Conservation (phyloP, 2,797 vertebrate genomes). For the Syngnathus rostellatus region DNA sequence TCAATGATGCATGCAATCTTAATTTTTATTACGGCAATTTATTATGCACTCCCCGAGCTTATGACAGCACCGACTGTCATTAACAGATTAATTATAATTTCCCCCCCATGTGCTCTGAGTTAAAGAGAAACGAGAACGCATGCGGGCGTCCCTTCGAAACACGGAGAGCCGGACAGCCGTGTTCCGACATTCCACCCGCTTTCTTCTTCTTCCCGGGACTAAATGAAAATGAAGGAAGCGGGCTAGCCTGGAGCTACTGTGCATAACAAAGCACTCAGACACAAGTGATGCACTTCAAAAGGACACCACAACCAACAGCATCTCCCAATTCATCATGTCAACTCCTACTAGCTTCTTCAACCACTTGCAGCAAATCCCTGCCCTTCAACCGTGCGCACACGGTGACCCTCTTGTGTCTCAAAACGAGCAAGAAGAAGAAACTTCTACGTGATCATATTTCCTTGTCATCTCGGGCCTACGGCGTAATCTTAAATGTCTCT, state of each 20-base stretch:
- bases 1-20: slow-evolving; percentile 80
- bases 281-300: slow-evolving; percentile 43
- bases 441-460: slow-evolving; percentile 1
- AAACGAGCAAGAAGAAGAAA: neutral
- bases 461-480: neutral
- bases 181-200: slow-evolving; percentile 52
- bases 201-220: slow-evolving; percentile 53
- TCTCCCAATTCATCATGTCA: slow-evolving; percentile 19
- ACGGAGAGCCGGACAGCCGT: slow-evolving; percentile 50
- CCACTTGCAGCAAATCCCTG: slow-evolving; percentile 31
- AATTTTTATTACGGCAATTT: slow-evolving; percentile 87
- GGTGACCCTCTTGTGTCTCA: neutral
- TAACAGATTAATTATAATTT: slow-evolving; percentile 86
- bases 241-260: slow-evolving; percentile 38
- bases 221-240: slow-evolving; percentile 40
- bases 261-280: slow-evolving; percentile 44
- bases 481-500: neutral
- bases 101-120: slow-evolving; percentile 55
- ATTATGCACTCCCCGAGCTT: slow-evolving; percentile 76
- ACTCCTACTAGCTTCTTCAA: slow-evolving; percentile 27
- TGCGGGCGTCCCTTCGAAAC: slow-evolving; percentile 52
- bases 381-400: neutral
- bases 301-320: slow-evolving; percentile 21
- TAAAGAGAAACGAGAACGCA: slow-evolving; percentile 63
- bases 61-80: slow-evolving; percentile 82